Evolutionary conservation across 1,140 invertebrate genomes (phyloP), one percentile per base, ranked within the genome.

Genomic region (Elysia chlorotica): DNA sequence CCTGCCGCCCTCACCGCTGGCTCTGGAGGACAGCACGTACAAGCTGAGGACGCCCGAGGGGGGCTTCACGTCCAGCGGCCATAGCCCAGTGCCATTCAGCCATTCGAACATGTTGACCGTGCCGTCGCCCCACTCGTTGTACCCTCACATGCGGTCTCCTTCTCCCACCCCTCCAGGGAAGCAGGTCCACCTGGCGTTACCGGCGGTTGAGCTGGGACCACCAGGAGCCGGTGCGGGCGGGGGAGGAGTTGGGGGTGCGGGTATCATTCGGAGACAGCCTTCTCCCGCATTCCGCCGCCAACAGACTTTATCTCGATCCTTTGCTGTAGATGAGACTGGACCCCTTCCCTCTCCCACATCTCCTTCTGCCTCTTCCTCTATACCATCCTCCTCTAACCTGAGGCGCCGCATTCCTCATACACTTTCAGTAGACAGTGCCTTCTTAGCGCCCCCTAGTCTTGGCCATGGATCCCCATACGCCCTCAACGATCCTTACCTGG

Each of bases 391-490:
- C n/a, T n/a, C n/a, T n/a, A n/a, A n/a, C n/a, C 36, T 62, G 59
- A 33, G 69, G 1, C 69, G 69, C 37, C 57, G 69, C 69, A 71
- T 71, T 71, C 69, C 69, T 62, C 69, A 71, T 37, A 71, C 69
- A 17, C 69, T 71, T 41, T 71, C 69, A 36, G 53, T 71, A 38
- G 69, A 71, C 69, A 63, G 69, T 38, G 69, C 69, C 31, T 63
- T 71, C 36, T 38, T 71, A n/a, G 37, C 33, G 25, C 69, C 69
- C 19, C 69, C 69, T n/a, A n/a, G n/a, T n/a, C n/a, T n/a, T n/a
- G 57, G 69, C 10, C 21, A 62, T 6, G 23, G 30, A 19, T 23
- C 33, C n/a, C 48, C 57, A 23, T 63, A 62, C 31, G 41, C 59
- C 37, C 38, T 71, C 14, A 71, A 71, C 54, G 69, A 71, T n/a